Evolutionary conservation across 2,797 vertebrate genomes (phyloP), one percentile per base, ranked within the genome.

Genomic region (Liasis olivaceus): DNA sequence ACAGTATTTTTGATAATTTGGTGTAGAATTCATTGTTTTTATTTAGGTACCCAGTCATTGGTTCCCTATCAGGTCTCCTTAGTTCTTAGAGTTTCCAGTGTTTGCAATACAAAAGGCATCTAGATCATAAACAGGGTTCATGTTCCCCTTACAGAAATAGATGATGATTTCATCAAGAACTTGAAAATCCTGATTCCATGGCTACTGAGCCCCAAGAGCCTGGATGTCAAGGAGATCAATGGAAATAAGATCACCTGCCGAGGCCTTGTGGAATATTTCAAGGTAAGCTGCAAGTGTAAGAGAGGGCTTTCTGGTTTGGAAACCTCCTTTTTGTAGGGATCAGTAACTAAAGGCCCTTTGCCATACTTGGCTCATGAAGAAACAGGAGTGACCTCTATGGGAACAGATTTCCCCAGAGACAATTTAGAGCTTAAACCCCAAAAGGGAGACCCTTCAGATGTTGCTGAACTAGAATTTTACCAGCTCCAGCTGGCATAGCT

Each of bases 181-280:
- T 97, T 99, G 97, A 98, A 98, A 97, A 96, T 99, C 90, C 97
- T 99, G 98, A 98, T 99, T 87, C 99, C 99, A 11, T 99, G 98
- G 99, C 98, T 99, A 1, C 98, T 99, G 92, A 98, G 98, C 94
- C 99, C 99, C 0, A 96, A 97, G 51, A 99, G 97, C 97, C 98
- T 99, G 94, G 99, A 99, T 0, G 96, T 99, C 92, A 99, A 99
- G 97, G 99, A 99, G 97, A 99, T 99, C 97, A 99, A 99, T 59
- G 99, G 98, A 89, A 99, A 99, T 96, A 98, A 99, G 31, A 99
- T 99, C 97, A 99, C 99, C 94, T 99, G 99, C 95, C 98, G 99
- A 93, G 99, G 99, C 95, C 98, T 99, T 91, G 95, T 99, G 97
- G 99, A 99, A 95, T 99, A 99, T 96, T 99, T 99, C 96, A 99